Evolutionary conservation across 2,113 vertebrate species (phyloP), one percentile per base, ranked within the genome.

Genomic region (Tyto alba): DNA sequence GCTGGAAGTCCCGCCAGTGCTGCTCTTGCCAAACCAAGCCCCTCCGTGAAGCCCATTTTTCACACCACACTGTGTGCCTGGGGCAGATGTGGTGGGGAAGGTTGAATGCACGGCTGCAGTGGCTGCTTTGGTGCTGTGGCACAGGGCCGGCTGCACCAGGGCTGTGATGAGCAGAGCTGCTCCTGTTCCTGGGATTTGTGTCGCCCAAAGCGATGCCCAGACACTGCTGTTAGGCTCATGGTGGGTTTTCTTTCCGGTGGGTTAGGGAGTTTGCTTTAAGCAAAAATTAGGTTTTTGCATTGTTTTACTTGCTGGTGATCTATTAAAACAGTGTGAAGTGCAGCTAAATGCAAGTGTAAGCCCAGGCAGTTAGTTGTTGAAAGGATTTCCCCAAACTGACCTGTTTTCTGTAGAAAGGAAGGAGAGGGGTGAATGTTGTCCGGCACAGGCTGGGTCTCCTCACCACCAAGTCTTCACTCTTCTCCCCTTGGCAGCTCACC

Each of bases 401-500:
- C 41, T 4, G 3, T 63, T 57, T 45, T 12, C 48, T 50, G 29
- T 16, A n/a, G 36, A 36, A n/a, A 34, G 81, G 16, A 26, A 16
- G 30, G 32, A 69, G 47, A 16, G 29, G 22, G 40, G 23, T 67
- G 41, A 62, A 69, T 1, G 1, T 48, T 47, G 57, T 57, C 57
- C 50, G 53, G 40, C 6, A 2, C 0, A 0, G 50, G 25, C 56
- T 30, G 27, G 23, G 40, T 85, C 69, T 52, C 23, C 66, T 96
- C 56, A 90, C 45, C n/a, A 38, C 13, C 10, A 2, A 1, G 0
- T 66, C 45, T 72, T 41, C 25, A 6, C 72, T 72, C 21, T 25
- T 67, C 20, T 63, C 48, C 40, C 30, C 88, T 34, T 91, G 97
- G 55, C 93, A 99, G 99, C 93, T 99, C 95, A 99, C 99, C 9